Evolutionary conservation across 1,140 invertebrate genomes (phyloP), one percentile per base, ranked within the genome.

Genomic region (Zaprionus ghesquierei): DNA sequence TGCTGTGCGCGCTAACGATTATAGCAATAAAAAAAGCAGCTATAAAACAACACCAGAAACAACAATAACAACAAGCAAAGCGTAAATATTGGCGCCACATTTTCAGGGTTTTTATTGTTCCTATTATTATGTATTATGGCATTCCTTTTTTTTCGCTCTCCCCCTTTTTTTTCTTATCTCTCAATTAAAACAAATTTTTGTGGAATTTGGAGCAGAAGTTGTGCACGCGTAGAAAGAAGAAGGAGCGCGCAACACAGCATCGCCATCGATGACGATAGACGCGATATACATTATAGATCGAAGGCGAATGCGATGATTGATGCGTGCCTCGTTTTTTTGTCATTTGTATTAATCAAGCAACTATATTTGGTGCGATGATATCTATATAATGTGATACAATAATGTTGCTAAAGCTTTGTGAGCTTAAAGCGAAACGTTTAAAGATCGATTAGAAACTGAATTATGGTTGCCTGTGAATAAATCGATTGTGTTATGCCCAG

Each of bases 1-100:
- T 50, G 55, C 53, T 29, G 31, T 54, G 25, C 66, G 31, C 31
- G n/a, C 35, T n/a, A 71, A 41, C 61, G 35, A 69, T 73, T 38
- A 68, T 60, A 53, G 50, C 69, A 55, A 68, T 63, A 73, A 49
- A 77, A 74, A 66, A 41, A n/a, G n/a, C 58, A 77, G 64, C 64
- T 35, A 69, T 74, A 74, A 74, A 69, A 69, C 13, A 73, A 71
- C 15, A 56, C 44, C n/a, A 38, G 41, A 10, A 55, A 70, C n/a
- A 54, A 25, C 27, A 61, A 71, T 44, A 35, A 53, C 46, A 65
- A 15, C 6, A 59, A 60, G 33, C 41, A 63, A 54, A 65, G 62
- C 74, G 55, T 68, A 65, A 70, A 70, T 35, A 77, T 77, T 75
- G 75, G 65, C 71, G 71, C 75, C 71, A 70, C 38, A 56, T 62